Conservation (phyloP, 2,113 vertebrate species). For the Proterorhinus semilunaris region DNA sequence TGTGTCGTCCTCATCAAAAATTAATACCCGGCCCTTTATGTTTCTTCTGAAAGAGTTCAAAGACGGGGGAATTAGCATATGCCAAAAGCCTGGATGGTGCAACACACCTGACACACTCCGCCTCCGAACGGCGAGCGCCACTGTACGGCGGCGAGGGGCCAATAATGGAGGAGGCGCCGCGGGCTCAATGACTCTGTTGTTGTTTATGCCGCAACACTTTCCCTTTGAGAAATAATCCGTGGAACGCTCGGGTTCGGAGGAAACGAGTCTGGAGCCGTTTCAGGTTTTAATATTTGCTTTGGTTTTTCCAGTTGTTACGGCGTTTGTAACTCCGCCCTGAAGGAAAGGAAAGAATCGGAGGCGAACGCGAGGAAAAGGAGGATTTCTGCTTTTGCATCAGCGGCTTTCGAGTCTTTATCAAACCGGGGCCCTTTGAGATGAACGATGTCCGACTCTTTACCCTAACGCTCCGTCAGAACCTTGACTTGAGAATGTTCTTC, state of each 20-base stretch:
- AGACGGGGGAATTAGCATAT: conserved; percentile 67
- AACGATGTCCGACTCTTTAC: too few species aligned
- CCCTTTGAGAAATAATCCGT: conserved; percentile 31
- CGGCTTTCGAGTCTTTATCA: too few species aligned
- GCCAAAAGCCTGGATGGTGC: conserved; percentile 69
- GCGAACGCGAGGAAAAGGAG: too few species aligned
- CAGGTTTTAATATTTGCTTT: too few species aligned
- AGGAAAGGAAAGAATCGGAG: too few species aligned
- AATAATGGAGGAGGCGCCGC: conserved; percentile 54
- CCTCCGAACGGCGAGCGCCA: not conserved
- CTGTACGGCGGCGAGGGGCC: not conserved
- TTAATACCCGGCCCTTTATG: conserved; percentile 59
- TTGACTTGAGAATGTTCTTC: too few species aligned
- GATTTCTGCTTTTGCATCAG: too few species aligned
- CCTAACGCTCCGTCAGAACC: too few species aligned
- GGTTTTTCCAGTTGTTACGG: too few species aligned
- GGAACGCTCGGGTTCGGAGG: conserved; percentile 4
- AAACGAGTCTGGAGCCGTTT: too few species aligned
- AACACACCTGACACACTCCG: conserved; percentile 75
- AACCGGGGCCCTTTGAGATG: too few species aligned
- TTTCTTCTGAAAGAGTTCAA: conserved; percentile 76
- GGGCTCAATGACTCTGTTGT: conserved; percentile 23
- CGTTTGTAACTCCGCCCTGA: too few species aligned
- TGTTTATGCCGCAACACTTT: conserved; percentile 52
- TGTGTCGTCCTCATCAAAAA: conserved; percentile 67